Conservation (phyloP, 2,113 vertebrate species). For the Hemicordylus capensis region DNA sequence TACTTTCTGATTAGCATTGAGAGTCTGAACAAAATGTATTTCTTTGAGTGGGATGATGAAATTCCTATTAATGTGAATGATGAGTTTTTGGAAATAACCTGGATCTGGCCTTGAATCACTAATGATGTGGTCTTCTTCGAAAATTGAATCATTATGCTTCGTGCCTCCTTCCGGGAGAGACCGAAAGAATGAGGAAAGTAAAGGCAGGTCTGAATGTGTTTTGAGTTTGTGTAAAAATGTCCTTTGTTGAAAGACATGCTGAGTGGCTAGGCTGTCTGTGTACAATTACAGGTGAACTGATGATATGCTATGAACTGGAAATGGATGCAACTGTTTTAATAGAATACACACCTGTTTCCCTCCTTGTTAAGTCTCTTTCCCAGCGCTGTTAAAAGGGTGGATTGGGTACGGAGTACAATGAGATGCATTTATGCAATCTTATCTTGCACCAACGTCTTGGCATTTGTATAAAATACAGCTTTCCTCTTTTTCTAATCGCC, state of each 20-base stretch:
- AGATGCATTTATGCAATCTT: background rate
- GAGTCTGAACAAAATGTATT: background rate
- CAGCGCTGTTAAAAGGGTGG: background rate
- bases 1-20: background rate
- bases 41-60: background rate
- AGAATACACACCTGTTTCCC: constrained; percentile 8
- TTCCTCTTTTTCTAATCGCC: background rate
- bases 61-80: background rate
- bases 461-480: background rate
- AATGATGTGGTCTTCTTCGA: background rate
- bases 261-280: background rate
- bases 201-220: constrained; percentile 5
- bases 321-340: constrained; percentile 13
- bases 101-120: background rate
- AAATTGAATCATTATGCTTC: background rate
- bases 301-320: constrained; percentile 15
- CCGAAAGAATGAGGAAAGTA: background rate
- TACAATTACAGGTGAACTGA: constrained; percentile 16
- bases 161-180: background rate
- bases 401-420: background rate
- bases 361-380: constrained; percentile 20
- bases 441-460: background rate
- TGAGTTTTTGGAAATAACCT: background rate
- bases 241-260: constrained; percentile 10
- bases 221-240: background rate